Conservation (phyloP, 2,113 vertebrate species). For the Phasianus colchicus region DNA sequence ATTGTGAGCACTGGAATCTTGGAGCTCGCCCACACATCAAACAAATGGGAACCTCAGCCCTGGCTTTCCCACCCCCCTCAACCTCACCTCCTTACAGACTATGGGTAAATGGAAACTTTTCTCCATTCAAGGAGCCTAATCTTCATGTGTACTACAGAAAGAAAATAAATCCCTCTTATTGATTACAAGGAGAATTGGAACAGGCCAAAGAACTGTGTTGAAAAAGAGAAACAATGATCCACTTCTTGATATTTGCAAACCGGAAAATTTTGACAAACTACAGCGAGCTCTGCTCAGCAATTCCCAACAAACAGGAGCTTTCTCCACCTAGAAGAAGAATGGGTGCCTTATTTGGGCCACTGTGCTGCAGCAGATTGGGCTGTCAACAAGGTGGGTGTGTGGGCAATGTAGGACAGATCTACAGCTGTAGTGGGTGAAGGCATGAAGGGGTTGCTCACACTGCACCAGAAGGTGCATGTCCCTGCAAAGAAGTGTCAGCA, state of each 20-base stretch:
- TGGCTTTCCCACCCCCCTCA: fast-evolving
- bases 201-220: background rate
- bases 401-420: background rate
- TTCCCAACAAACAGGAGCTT: background rate
- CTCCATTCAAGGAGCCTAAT: background rate
- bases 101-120: background rate
- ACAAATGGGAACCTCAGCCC: background rate
- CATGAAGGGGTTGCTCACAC: background rate
- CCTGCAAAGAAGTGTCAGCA: background rate
- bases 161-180: background rate
- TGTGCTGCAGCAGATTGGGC: background rate
- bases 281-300: background rate
- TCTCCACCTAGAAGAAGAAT: conserved; percentile 15
- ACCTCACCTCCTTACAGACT: background rate
- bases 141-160: conserved; percentile 15
- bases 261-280: background rate
- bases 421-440: fast-evolving
- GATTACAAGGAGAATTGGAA: conserved; percentile 18
- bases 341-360: background rate
- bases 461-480: fast-evolving
- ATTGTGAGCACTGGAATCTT: fast-evolving
- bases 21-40: fast-evolving
- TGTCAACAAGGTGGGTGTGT: background rate
- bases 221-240: background rate
- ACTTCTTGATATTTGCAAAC: background rate